These are phyloP conservation scores for Ochropleura plecta DNA, from an alignment of 2,888 invertebrate genomes.

Conservation along the genomic window DNA sequence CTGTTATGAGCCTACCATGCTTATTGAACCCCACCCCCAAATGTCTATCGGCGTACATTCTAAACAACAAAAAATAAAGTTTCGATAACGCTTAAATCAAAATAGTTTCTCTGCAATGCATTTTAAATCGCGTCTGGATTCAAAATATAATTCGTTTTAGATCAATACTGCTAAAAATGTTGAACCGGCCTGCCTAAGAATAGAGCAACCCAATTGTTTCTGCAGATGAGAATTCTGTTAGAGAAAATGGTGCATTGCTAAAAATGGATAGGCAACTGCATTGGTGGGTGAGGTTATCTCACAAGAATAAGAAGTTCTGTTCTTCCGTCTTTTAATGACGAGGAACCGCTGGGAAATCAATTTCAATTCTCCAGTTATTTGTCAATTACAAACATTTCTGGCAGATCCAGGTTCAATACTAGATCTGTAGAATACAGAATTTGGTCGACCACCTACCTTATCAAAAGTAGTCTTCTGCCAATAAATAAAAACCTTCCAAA, in stretches of 20 bases:
- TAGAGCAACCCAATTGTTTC: constrained; percentile 32
- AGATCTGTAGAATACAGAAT: background rate
- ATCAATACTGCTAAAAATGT: constrained; percentile 45
- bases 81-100: constrained; percentile 1
- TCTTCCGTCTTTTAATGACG: constrained; percentile 2
- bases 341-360: background rate
- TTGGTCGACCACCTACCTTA: background rate
- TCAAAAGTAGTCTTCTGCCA: background rate
- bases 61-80: constrained; percentile 5
- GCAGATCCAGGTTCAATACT: background rate
- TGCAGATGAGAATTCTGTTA: background rate
- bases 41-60: background rate
- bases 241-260: constrained; percentile 10
- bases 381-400: background rate
- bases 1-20: background rate
- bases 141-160: constrained; percentile 39
- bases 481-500: background rate
- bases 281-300: background rate
- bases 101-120: constrained; percentile 39
- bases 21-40: background rate
- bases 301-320: background rate
- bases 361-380: background rate
- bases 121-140: constrained; percentile 35
- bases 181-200: constrained; percentile 23
- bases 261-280: constrained; percentile 10